These are phyloP conservation scores for Hypsibius dujardini DNA, from an alignment of 1,140 invertebrate species.

Conservation along the genomic window DNA sequence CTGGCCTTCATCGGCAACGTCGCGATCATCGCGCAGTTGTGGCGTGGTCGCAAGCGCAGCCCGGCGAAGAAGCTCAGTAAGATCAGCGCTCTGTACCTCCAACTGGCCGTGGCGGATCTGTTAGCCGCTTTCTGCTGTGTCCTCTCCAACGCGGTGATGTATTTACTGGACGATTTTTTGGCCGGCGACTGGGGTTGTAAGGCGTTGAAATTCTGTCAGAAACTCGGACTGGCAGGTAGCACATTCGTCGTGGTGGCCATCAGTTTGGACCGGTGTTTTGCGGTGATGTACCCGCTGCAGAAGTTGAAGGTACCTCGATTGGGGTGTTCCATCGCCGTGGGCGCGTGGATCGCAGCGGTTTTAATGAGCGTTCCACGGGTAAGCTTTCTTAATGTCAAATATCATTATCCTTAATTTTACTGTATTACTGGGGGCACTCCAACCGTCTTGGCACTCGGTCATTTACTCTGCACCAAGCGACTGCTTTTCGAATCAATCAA, in stretches of 20 bases:
- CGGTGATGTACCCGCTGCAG: neutral
- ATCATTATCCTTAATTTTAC: too few species aligned
- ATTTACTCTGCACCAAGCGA: too few species aligned
- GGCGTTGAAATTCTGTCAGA: neutral
- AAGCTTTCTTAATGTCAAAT: too few species aligned
- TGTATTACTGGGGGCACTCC: too few species aligned
- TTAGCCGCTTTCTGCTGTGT: constrained; percentile 11
- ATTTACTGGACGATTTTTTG: neutral
- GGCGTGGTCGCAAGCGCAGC: too few species aligned
- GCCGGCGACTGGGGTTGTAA: neutral
- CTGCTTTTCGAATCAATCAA: too few species aligned
- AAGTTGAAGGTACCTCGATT: too few species aligned
- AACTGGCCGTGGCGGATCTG: neutral
- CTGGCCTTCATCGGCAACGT: neutral
- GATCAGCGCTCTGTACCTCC: neutral
- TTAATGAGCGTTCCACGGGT: too few species aligned
- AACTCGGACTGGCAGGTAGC: neutral
- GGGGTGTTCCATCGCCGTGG: too few species aligned
- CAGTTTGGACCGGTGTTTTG: constrained; percentile 10
- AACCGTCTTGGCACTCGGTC: too few species aligned
- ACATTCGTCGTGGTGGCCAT: constrained; percentile 1
- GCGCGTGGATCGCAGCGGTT: too few species aligned
- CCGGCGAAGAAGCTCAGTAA: neutral
- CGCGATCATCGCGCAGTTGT: neutral
- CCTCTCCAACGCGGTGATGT: constrained; percentile 12